phyloP scores from a whole-genome alignment of 2,888 invertebrate genomes.

The Chrysolina haemoptera region DNA sequence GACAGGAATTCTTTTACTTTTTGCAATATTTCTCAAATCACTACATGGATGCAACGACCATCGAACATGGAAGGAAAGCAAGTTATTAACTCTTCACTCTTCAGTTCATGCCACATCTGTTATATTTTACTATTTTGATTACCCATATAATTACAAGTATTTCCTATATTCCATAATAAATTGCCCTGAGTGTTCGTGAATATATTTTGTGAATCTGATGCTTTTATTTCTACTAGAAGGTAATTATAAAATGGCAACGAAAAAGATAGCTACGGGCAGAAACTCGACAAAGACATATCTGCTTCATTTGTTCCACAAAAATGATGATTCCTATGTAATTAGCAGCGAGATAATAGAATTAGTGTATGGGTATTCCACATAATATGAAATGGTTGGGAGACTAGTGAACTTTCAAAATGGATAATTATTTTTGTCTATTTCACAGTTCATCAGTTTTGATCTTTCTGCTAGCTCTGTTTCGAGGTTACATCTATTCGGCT shows the following conservation, averaged over 20 bases:
- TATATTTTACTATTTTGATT: slow-evolving; percentile 1
- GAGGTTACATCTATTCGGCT: too few relatives aligned
- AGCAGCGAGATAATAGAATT: neutral
- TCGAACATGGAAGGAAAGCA: neutral
- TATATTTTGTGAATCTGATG: neutral
- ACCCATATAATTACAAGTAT: slow-evolving; percentile 13
- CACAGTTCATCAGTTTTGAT: too few relatives aligned
- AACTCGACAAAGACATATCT: slow-evolving; percentile 21
- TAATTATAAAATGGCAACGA: slow-evolving; percentile 27
- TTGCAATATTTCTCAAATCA: too few relatives aligned
- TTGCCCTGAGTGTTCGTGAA: slow-evolving; percentile 5
- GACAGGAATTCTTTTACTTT: too few relatives aligned
- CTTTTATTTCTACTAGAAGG: neutral
- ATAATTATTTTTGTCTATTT: neutral
- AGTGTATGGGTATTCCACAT: neutral
- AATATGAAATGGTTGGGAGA: neutral
- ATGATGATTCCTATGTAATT: slow-evolving; percentile 15
- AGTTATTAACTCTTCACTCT: neutral
- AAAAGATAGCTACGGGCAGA: slow-evolving; percentile 22
- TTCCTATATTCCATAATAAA: slow-evolving; percentile 13
- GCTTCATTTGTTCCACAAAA: slow-evolving; percentile 21
- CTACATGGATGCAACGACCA: neutral
- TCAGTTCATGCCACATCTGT: neutral
- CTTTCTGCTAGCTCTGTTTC: too few relatives aligned
- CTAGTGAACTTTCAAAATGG: neutral